Percentiles rank a stretch among this genome's conserved stretches.
Evolutionary conservation across 1,140 invertebrate genomes (phyloP).

Genomic region (Aphidius gifuensis): DNA sequence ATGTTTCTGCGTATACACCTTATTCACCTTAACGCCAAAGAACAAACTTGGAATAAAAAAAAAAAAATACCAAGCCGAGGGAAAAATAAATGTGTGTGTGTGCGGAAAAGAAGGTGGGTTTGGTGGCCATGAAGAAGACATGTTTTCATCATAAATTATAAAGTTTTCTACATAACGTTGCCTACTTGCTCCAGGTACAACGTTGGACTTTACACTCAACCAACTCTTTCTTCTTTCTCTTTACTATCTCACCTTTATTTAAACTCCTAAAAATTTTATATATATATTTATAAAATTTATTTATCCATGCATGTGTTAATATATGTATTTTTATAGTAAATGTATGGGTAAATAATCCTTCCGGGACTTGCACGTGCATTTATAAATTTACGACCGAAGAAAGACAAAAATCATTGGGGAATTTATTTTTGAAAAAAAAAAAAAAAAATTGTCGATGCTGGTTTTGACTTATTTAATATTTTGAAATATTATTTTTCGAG

Average conservation of each 20-base stretch:
- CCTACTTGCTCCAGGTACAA: constrained; percentile 20
- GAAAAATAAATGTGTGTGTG: not conserved
- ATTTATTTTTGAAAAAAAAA: not conserved
- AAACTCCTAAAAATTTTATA: too few species aligned
- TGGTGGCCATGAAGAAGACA: constrained; percentile 25
- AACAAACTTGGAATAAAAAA: not conserved
- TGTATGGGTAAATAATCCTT: constrained; percentile 30
- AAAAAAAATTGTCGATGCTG: constrained; percentile 8
- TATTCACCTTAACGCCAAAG: constrained; percentile 18
- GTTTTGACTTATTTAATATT: not conserved
- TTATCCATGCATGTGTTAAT: too few species aligned
- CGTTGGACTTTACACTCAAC: constrained; percentile 31
- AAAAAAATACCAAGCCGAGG: not conserved
- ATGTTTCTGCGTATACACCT: constrained; percentile 44
- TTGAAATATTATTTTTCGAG: too few species aligned
- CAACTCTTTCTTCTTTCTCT: not conserved
- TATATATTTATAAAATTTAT: too few species aligned
- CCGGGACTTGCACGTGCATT: constrained; percentile 32
- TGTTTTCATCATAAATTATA: constrained; percentile 46
- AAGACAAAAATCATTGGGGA: constrained; percentile 6
- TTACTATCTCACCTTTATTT: too few species aligned
- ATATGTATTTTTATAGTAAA: too few species aligned
- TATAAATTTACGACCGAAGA: constrained; percentile 29
- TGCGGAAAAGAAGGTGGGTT: too few species aligned
- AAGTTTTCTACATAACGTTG: constrained; percentile 36